Base-by-base conservation (phyloP, 92 coral and sea anemone species). In the Porites lobata region DNA sequence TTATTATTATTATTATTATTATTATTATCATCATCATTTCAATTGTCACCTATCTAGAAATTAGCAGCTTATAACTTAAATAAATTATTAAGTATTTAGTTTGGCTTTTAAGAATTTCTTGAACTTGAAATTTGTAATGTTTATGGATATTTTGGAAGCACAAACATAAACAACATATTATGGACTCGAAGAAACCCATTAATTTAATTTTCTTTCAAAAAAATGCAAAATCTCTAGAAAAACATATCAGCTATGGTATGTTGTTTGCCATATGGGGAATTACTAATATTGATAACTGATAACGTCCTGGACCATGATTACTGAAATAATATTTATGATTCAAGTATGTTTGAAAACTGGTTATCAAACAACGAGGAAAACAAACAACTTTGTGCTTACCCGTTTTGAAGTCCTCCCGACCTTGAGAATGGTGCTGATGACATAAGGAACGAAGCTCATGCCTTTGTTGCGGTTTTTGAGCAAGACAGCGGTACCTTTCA, bases 381-480 rank as follows among this genome's bases (percentile, higher is more conserved):
- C 61, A 51, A 51, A 74, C 32, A n/a, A 15, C n/a, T 17, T 7
- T n/a, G 29, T 10, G 72, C 74, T 87, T 71, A 82, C 92, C 77
- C 21, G 67, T 26, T 88, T 88, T 21, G 84, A 88, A 9, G 87
- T 81, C 24, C 80, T 75, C 26, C 75, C 82, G 17, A 84, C 81
- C 65, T 72, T 88, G 61, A 88, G 81, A 81, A 81, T 72, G 12
- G 69, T 64, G 75, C 91, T 88, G 50, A 88, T 88, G 58, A 84
- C 79, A 54, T 89, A 78, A 59, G 93, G 93, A 32, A 90, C 86
- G 76, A 90, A 80, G 62, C 84, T 79, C 93, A 90, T 90, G 20
- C 70, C 70, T 4, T 73, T 72, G 87, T 90, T 75, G 14, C 87
- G 76, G 51, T 68, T 65, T 80, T 80, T 86, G 43, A 85, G 67